A percentile compares a stretch with the other conserved stretches of the same genome.
Conservation (phyloP, 2,113 vertebrate species). For the Stomatorhinus ivindoensis region DNA sequence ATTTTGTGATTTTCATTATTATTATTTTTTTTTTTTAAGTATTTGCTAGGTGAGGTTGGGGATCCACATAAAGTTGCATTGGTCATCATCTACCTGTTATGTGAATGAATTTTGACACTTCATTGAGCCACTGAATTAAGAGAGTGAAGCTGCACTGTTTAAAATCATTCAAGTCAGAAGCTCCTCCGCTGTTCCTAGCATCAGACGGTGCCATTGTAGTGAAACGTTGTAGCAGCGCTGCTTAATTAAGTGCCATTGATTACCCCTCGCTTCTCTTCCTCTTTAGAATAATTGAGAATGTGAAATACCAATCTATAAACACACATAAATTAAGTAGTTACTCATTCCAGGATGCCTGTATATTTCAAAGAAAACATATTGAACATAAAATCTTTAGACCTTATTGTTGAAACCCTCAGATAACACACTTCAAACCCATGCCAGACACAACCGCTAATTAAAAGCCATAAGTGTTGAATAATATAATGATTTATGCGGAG, state of each 20-base stretch:
- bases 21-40: background rate
- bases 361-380: conserved; percentile 1
- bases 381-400: background rate
- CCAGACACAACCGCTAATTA: background rate
- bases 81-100: background rate
- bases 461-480: background rate
- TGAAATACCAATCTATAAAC: conserved; percentile 20
- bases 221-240: background rate
- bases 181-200: background rate
- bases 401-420: background rate
- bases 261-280: conserved; percentile 2
- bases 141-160: background rate
- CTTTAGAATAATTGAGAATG: conserved; percentile 12
- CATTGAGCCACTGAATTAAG: background rate
- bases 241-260: conserved; percentile 20
- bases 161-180: background rate
- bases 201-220: background rate
- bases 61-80: background rate
- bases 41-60: background rate
- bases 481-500: background rate
- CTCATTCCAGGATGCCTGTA: background rate
- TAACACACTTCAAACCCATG: background rate
- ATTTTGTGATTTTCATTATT: background rate
- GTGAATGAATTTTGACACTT: background rate
- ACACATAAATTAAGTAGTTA: background rate